phyloP scores from a whole-genome alignment of 1,140 invertebrate genomes.

The Brachionus sp. region DNA sequence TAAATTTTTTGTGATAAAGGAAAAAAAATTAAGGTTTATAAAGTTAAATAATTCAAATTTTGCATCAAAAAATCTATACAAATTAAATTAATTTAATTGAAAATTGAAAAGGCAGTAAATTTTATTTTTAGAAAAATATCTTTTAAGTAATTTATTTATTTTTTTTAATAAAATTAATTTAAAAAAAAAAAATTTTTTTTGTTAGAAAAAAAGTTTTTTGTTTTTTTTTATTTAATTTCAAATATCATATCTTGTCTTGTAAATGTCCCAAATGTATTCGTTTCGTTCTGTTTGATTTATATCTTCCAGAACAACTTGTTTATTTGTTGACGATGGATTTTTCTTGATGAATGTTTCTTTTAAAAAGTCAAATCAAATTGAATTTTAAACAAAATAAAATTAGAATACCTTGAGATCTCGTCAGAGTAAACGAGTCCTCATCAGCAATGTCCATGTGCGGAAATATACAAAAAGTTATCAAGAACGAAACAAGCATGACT shows the following conservation, averaged over 20 bases:
- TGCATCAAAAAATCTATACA: too few relatives aligned
- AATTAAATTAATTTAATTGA: too few relatives aligned
- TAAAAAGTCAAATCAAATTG: not conserved
- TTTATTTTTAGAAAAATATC: too few relatives aligned
- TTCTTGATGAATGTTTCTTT: not conserved
- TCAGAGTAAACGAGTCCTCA: not conserved
- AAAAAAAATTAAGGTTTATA: too few relatives aligned
- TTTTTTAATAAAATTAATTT: too few relatives aligned
- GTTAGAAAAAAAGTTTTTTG: too few relatives aligned
- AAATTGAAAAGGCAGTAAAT: too few relatives aligned
- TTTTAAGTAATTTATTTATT: too few relatives aligned
- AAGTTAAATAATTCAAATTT: too few relatives aligned
- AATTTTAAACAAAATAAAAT: not conserved
- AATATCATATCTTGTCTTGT: conserved; percentile 5
- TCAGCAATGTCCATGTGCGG: not conserved
- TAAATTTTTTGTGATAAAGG: too few relatives aligned
- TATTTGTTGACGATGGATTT: not conserved
- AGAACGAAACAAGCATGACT: conserved; percentile 26
- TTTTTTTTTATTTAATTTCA: not conserved
- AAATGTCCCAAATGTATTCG: conserved; percentile 13
- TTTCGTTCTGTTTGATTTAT: not conserved
- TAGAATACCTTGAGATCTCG: not conserved
- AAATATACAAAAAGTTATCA: conserved; percentile 41
- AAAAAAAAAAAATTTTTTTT: too few relatives aligned
- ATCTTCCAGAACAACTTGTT: not conserved